These are phyloP conservation scores for Caenorhabditis parvicauda DNA, from an alignment of 2,888 invertebrate species.

Conservation along the genomic window DNA sequence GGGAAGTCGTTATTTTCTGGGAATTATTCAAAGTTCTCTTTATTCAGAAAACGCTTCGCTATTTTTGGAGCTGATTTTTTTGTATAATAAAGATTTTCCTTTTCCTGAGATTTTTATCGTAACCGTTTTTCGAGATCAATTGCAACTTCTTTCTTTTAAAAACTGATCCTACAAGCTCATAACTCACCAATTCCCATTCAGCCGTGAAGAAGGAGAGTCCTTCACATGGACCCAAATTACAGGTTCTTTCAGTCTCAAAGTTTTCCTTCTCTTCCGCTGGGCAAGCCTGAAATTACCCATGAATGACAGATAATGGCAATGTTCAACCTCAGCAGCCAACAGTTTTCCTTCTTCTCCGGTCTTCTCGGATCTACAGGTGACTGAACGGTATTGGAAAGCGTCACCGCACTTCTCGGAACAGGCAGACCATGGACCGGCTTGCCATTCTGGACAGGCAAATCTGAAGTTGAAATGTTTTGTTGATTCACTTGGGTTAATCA, in stretches of 20 bases:
- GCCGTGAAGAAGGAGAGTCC: constrained; percentile 87
- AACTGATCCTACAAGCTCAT: constrained; percentile 2
- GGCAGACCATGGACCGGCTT: constrained; percentile 84
- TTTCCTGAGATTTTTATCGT: neutral
- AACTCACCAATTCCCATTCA: constrained; percentile 81
- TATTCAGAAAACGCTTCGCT: neutral
- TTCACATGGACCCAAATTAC: constrained; percentile 74
- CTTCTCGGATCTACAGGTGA: constrained; percentile 61
- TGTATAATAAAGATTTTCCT: constrained; percentile 5
- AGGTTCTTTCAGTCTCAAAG: constrained; percentile 61
- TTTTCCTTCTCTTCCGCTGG: constrained; percentile 36
- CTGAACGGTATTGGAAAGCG: constrained; percentile 64
- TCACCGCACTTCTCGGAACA: constrained; percentile 79
- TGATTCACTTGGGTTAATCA: neutral
- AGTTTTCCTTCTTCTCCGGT: constrained; percentile 72
- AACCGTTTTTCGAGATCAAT: neutral
- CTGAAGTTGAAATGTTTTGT: constrained; percentile 23
- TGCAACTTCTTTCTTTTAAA: neutral
- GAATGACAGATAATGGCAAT: neutral
- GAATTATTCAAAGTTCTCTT: neutral
- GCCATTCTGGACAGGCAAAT: constrained; percentile 81
- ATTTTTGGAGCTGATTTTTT: constrained; percentile 3
- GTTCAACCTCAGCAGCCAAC: constrained; percentile 68
- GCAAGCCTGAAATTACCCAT: constrained; percentile 19
- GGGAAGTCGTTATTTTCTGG: too few species aligned